Evolutionary conservation across 2,797 vertebrate species (phyloP).

Genomic region (Serranus cabrilla): DNA sequence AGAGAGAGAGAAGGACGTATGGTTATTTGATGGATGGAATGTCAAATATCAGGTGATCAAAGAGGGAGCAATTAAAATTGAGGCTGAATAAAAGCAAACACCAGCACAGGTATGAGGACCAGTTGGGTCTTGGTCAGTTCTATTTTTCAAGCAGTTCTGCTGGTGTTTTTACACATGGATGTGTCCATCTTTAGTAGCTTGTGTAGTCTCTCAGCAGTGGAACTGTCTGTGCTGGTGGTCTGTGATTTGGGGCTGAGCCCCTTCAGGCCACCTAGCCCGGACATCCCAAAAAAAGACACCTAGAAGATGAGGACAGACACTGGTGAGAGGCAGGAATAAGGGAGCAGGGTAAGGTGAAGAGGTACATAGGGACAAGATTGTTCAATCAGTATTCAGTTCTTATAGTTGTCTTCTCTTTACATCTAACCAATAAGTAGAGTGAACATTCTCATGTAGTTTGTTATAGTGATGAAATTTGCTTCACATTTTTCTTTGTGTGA

Average conservation of each 20-base stretch:
- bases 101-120: background rate
- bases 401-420: background rate
- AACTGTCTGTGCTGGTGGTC: slow-evolving; percentile 28
- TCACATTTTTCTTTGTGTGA: no score
- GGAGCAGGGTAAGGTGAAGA: background rate
- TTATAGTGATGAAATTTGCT: no score
- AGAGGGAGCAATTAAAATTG: background rate
- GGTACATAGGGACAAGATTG: background rate
- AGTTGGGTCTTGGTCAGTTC: background rate
- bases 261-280: slow-evolving; percentile 50
- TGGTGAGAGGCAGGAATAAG: background rate
- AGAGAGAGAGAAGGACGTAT: background rate
- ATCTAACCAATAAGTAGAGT: background rate
- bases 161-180: background rate
- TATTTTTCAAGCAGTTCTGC: slow-evolving; percentile 10
- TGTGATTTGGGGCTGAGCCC: slow-evolving; percentile 52
- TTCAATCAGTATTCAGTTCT: background rate
- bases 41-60: background rate
- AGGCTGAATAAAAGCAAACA: background rate
- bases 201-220: slow-evolving; percentile 26
- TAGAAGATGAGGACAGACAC: slow-evolving; percentile 10
- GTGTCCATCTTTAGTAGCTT: slow-evolving; percentile 18
- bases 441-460: no score
- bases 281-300: slow-evolving; percentile 60
- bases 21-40: slow-evolving; percentile 5